phyloP scores from a whole-genome alignment of 2,888 invertebrate species.

The Melipona bicolor region DNA sequence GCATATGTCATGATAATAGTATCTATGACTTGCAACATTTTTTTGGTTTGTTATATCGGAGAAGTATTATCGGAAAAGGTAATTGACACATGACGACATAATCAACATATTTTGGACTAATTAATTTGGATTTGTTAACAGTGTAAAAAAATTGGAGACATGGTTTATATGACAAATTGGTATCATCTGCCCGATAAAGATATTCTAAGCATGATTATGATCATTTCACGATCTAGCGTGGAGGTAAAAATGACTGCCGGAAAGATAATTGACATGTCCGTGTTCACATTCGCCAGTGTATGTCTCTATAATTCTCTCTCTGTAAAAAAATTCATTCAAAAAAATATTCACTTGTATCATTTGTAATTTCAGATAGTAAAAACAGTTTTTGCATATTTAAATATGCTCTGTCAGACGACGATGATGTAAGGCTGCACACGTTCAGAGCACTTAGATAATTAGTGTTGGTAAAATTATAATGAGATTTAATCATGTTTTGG shows the following conservation, averaged over 20 bases:
- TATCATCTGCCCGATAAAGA: slow-evolving; percentile 68
- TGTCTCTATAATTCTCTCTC: slow-evolving; percentile 40
- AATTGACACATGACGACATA: background rate
- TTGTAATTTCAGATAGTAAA: slow-evolving; percentile 52
- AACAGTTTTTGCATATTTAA: slow-evolving; percentile 53
- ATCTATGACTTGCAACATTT: slow-evolving; percentile 63
- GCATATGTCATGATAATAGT: slow-evolving; percentile 51
- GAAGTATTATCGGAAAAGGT: slow-evolving; percentile 67
- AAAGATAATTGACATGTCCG: slow-evolving; percentile 74
- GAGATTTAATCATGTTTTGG: background rate
- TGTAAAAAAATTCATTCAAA: background rate
- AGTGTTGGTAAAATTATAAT: background rate
- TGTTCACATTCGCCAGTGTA: slow-evolving; percentile 73
- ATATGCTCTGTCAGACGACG: slow-evolving; percentile 37
- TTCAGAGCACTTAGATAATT: background rate
- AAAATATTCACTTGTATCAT: background rate
- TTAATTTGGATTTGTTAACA: slow-evolving; percentile 35
- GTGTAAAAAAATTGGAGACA: slow-evolving; percentile 73
- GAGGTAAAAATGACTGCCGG: slow-evolving; percentile 75
- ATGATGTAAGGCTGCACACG: background rate
- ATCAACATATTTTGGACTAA: background rate
- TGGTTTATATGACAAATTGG: slow-evolving; percentile 77
- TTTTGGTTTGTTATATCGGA: slow-evolving; percentile 66
- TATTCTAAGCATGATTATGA: slow-evolving; percentile 68
- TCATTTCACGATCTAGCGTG: slow-evolving; percentile 69